Evolutionary conservation across 2,797 vertebrate genomes (phyloP).

Genomic region (Platyrinchus mystaceus): DNA sequence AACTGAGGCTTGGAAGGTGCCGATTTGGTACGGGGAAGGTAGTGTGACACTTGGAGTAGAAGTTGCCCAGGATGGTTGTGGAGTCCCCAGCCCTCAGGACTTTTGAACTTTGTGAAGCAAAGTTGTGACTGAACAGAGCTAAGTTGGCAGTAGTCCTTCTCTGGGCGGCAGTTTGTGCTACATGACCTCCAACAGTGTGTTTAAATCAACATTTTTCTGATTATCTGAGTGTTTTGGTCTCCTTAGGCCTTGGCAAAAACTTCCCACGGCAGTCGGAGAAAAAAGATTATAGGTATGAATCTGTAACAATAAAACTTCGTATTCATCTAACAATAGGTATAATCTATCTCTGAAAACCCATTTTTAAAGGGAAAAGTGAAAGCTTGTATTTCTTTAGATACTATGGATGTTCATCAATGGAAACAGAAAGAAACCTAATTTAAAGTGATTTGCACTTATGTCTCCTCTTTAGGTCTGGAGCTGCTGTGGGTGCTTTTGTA

Average conservation of each 20-base stretch:
- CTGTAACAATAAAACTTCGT: neutral
- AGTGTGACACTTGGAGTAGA: neutral
- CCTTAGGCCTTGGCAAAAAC: neutral
- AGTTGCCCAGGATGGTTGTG: neutral
- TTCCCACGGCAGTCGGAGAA: neutral
- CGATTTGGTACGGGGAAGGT: neutral
- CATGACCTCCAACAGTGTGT: neutral
- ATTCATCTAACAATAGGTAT: neutral
- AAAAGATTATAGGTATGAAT: neutral
- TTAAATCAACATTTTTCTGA: neutral
- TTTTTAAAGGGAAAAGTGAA: neutral
- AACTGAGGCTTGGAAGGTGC: neutral
- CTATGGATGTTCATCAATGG: neutral
- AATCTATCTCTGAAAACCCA: neutral
- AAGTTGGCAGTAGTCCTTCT: neutral
- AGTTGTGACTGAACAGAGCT: neutral
- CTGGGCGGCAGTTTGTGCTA: neutral
- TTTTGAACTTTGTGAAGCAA: neutral
- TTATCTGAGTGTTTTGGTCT: neutral
- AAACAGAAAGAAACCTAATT: neutral
- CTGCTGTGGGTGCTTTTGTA: slow-evolving; percentile 91
- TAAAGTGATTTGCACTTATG: neutral
- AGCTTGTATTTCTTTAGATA: neutral
- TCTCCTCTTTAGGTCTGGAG: slow-evolving; percentile 87
- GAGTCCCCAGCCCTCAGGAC: neutral